Conservation (phyloP, 1,140 invertebrate species). For the Drosophila virilis region DNA sequence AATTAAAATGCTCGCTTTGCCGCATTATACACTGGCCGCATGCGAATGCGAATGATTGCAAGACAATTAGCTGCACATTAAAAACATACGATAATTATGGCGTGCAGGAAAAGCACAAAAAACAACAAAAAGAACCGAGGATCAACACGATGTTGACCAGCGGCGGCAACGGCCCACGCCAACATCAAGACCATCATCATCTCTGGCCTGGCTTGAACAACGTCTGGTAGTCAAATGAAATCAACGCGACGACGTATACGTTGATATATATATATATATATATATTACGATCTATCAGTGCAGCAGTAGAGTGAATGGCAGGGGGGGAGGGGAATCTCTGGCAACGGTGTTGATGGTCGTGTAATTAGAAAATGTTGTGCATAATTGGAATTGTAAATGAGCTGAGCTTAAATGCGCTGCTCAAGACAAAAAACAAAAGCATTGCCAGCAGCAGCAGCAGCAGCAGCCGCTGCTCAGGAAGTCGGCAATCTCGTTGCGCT, state of each 20-base stretch:
- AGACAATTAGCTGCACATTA: slow-evolving; percentile 84
- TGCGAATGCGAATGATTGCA: slow-evolving; percentile 65
- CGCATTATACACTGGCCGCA: slow-evolving; percentile 40
- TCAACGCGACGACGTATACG: slow-evolving; percentile 74
- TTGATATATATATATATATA: slow-evolving; percentile 47
- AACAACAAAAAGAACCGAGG: not conserved
- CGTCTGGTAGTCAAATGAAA: slow-evolving; percentile 78
- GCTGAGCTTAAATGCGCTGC: slow-evolving; percentile 54
- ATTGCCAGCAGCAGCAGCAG: slow-evolving; percentile 7
- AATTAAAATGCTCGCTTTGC: slow-evolving; percentile 65
- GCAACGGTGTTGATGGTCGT: slow-evolving; percentile 72
- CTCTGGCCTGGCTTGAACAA: slow-evolving; percentile 28
- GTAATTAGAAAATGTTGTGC: slow-evolving; percentile 84
- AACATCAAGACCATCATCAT: slow-evolving; percentile 15
- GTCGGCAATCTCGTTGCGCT: slow-evolving; percentile 41
- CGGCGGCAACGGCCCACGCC: slow-evolving; percentile 51
- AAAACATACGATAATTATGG: slow-evolving; percentile 82
- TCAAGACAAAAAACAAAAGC: slow-evolving; percentile 41
- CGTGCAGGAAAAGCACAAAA: slow-evolving; percentile 34
- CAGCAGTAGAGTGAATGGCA: not conserved
- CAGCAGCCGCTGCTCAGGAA: slow-evolving; percentile 42
- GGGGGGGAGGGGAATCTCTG: not conserved
- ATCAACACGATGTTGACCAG: slow-evolving; percentile 53
- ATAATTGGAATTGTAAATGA: slow-evolving; percentile 84
- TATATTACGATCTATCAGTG: not conserved